These are phyloP conservation scores for Barnardius zonarius DNA, from an alignment of 2,113 vertebrate species.

Conservation along the genomic window DNA sequence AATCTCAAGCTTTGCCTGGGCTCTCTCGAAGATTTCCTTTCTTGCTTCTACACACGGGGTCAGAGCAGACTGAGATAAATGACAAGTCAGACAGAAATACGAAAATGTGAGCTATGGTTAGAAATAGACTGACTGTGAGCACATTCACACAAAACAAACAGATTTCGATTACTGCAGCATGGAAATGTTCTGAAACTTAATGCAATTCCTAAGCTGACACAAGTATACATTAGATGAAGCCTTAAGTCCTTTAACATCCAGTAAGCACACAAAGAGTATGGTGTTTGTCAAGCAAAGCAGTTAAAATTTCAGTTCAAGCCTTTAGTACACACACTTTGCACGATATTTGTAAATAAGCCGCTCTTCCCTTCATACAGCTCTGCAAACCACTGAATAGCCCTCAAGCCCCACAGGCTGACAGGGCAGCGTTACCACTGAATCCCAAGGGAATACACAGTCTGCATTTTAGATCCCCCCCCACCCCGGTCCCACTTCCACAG, in stretches of 20 bases:
- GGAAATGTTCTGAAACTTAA: background rate
- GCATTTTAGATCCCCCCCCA: background rate
- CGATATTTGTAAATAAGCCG: background rate
- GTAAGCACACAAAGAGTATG: background rate
- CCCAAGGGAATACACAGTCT: fast-evolving
- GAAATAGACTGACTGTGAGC: background rate
- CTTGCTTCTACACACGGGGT: background rate
- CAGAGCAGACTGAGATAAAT: background rate
- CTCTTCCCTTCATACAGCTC: fast-evolving
- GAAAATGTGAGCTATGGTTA: background rate
- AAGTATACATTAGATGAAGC: background rate
- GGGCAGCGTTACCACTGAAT: background rate
- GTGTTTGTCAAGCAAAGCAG: background rate
- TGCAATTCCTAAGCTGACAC: background rate
- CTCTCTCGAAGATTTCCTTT: background rate
- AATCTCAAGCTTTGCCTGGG: background rate
- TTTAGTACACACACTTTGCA: fast-evolving
- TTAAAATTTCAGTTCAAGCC: background rate
- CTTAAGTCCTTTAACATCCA: background rate
- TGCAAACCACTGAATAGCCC: background rate
- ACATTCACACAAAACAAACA: background rate
- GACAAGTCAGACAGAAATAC: background rate
- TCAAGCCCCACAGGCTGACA: background rate
- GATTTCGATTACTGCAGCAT: background rate
- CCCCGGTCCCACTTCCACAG: background rate